Evolutionary conservation across 2,888 invertebrate species (phyloP).

Genomic region (Melanotus villosus): DNA sequence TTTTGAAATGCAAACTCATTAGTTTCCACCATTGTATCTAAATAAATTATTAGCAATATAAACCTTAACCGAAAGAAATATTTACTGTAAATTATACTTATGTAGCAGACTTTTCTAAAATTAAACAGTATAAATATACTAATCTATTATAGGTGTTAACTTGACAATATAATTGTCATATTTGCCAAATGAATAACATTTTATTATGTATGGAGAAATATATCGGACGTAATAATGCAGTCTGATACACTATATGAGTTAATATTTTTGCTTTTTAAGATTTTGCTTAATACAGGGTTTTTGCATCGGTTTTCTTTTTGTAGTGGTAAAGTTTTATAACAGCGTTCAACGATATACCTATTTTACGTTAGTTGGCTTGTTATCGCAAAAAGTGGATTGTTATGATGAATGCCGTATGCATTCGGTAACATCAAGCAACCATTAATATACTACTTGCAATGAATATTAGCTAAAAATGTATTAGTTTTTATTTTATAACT

Average conservation of each 20-base stretch:
- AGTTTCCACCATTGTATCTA: no score
- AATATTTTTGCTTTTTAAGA: constrained; percentile 18
- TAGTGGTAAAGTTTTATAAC: background rate
- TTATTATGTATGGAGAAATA: constrained; percentile 3
- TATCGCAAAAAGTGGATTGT: constrained; percentile 3
- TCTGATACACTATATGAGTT: no score
- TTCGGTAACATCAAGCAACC: background rate
- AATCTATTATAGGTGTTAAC: no score
- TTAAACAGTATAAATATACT: no score
- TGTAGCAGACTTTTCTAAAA: no score
- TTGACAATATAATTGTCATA: constrained; percentile 41
- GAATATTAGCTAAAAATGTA: background rate
- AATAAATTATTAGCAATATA: no score
- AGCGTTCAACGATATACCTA: background rate
- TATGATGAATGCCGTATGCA: background rate
- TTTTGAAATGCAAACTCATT: no score
- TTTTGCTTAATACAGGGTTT: constrained; percentile 29
- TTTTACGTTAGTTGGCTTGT: constrained; percentile 5
- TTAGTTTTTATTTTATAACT: background rate
- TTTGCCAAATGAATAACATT: constrained; percentile 38
- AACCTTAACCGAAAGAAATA: no score
- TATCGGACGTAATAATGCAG: background rate
- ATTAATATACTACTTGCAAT: background rate
- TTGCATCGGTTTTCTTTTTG: constrained; percentile 2
- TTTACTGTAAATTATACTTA: no score